Evolutionary conservation across 2,113 vertebrate genomes (phyloP), one percentile per base, ranked within the genome.

Genomic region (Ibidorhyncha struthersii): DNA sequence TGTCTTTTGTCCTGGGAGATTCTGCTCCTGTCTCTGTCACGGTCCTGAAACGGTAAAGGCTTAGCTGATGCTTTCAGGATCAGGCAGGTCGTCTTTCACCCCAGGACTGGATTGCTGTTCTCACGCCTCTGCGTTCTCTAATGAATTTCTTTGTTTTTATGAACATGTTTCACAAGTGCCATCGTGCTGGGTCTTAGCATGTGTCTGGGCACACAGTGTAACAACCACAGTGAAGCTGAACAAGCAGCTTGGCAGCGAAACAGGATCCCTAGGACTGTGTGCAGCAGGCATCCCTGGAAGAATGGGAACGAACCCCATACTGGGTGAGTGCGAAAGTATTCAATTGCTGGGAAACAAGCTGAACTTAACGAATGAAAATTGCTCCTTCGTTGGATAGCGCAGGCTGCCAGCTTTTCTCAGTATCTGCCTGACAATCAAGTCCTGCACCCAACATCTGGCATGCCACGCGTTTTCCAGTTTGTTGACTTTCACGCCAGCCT

Each of bases 331-430:
- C 83, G 66, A 93, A 89, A 78, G 43, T 27, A 45, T 97, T 97
- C 85, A 93, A 63, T 43, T 95, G 82, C 77, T 95, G 93, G 80
- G 90, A 96, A 97, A 96, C 70, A 58, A 96, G 82, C 63, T 85
- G 74, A 97, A 89, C 95, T 90, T 95, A 97, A 92, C 74, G 43
- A 97, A 96, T 62, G 25, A 94, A 91, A 97, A 95, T 74, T 67
- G 4, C 49, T 85, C 43, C 69, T 85, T 81, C 59, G 8, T 50
- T 92, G 43, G 59, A 21, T n/a, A 74, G 34, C 12, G 50, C 20
- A 55, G 78, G 20, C 50, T 95, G 50, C 14, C 80, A 84, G 55
- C 45, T 96, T 95, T 78, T 62, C 63, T 89, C 50, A 41, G 61
- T 26, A 55, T 62, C 41, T 78, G 65, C 47, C 77, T 70, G 41